These are phyloP conservation scores for Pangasius krempfi DNA, from an alignment of 2,797 vertebrate genomes.

Conservation along the genomic window DNA sequence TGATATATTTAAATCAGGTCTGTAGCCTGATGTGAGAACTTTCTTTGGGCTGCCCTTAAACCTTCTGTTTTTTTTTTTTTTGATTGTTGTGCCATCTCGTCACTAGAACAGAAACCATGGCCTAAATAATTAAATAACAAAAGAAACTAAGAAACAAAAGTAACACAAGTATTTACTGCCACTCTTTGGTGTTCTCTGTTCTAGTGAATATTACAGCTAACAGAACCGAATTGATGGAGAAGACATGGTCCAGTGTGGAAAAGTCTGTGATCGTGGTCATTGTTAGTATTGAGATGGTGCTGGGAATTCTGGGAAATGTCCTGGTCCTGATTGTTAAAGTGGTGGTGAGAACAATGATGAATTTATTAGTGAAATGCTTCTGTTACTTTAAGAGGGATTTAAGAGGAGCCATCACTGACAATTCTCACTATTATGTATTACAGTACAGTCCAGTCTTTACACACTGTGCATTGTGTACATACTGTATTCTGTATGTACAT, in stretches of 20 bases:
- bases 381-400: neutral
- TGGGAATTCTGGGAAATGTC: conserved; percentile 72
- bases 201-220: conserved; percentile 70
- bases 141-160: neutral
- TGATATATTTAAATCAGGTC: neutral
- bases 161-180: neutral
- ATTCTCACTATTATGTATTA: neutral
- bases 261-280: conserved; percentile 68
- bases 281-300: conserved; percentile 66
- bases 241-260: conserved; percentile 57
- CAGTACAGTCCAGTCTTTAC: neutral
- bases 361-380: neutral
- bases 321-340: conserved; percentile 72
- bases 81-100: neutral
- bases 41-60: neutral
- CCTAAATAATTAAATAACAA: too few relatives aligned
- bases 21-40: neutral
- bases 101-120: neutral
- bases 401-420: neutral
- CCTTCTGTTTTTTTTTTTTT: neutral
- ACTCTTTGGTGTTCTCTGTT: neutral
- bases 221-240: conserved; percentile 55
- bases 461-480: neutral
- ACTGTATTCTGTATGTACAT: neutral
- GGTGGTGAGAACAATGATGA: conserved; percentile 58